Base-by-base conservation (phyloP, 1,140 invertebrate genomes). In the Leguminivora glycinivorella region DNA sequence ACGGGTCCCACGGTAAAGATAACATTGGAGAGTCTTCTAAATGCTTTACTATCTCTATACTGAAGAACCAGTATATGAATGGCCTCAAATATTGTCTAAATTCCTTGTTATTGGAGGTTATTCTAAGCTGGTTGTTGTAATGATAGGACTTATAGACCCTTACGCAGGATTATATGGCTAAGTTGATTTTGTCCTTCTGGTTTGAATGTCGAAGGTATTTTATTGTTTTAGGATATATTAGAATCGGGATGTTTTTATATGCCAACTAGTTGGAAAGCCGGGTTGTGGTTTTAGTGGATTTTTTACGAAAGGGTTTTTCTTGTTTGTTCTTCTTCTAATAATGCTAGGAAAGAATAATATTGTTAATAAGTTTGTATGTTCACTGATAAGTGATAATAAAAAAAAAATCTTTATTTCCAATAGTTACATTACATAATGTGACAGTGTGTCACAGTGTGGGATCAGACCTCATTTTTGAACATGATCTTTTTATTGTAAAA, bases 201-300 rank as follows among this genome's bases (percentile, higher is more conserved):
- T 63, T 63, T 63, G 58, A 34, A 63, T 63, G 58, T 14, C 58
- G 17, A 29, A 63, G 26, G 58, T 19, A 31, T 63, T 26, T 63
- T 63, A 63, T 63, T 63, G 58, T 63, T 63, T 63, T 63, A 63
- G 58, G 58, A 29, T 29, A 1, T 17, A 31, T 58, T 58, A 26
- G 56, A 58, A 58, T 58, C 56, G n/a, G 25, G 58, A 29, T 29
- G 58, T 29, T 63, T 63, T 4, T 63, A 1, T 63, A 63, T 63
- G 58, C 58, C 58, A n/a, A 60, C 12, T 63, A 63, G 58, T 63
- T 63, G 31, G 14, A 17, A 29, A 29, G n/a, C 9, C 6, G 26
- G 25, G 14, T 63, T 63, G 26, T 19, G 26, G 26, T 22, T 52
- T 19, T 52, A 52, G 22, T 52, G 47, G 6, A 1, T 19, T 52